These are phyloP conservation scores for Diachasma alloeum DNA, from an alignment of 1,140 invertebrate species.

Conservation along the genomic window DNA sequence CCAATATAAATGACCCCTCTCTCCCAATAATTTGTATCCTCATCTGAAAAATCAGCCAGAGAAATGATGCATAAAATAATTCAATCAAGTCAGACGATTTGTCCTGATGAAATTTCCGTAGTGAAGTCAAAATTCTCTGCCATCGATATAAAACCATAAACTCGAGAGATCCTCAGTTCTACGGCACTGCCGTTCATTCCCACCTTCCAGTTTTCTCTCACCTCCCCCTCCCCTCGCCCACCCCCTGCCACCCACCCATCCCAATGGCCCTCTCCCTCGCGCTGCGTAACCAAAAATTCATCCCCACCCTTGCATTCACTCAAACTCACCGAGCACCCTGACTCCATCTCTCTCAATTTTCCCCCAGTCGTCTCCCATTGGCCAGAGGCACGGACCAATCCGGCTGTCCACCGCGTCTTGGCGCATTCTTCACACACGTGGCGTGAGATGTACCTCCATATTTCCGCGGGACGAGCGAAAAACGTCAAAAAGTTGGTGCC, in stretches of 20 bases:
- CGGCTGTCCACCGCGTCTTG: slow-evolving; percentile 32
- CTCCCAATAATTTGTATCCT: not conserved
- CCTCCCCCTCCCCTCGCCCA: too few relatives aligned
- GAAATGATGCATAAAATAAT: not conserved
- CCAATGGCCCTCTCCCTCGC: not conserved
- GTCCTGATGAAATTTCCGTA: not conserved
- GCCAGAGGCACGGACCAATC: slow-evolving; percentile 44
- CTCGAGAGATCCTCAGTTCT: slow-evolving; percentile 2
- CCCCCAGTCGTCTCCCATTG: slow-evolving; percentile 10
- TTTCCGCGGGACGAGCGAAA: slow-evolving; percentile 52
- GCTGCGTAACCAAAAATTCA: not conserved
- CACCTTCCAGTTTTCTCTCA: slow-evolving; percentile 1
- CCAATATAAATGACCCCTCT: too few relatives aligned
- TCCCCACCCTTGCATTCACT: slow-evolving; percentile 17
- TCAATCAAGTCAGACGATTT: not conserved
- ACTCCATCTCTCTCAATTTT: slow-evolving; percentile 35
- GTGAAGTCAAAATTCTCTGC: not conserved
- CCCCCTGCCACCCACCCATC: not conserved
- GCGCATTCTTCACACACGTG: slow-evolving; percentile 59
- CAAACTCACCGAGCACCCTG: slow-evolving; percentile 14
- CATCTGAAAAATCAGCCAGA: not conserved
- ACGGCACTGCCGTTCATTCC: slow-evolving; percentile 7
- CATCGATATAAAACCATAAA: slow-evolving; percentile 11
- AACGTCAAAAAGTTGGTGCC: slow-evolving; percentile 55
- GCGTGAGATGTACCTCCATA: slow-evolving; percentile 54